Conservation (phyloP, 2,888 invertebrate genomes). For the Escarpia spicata region DNA sequence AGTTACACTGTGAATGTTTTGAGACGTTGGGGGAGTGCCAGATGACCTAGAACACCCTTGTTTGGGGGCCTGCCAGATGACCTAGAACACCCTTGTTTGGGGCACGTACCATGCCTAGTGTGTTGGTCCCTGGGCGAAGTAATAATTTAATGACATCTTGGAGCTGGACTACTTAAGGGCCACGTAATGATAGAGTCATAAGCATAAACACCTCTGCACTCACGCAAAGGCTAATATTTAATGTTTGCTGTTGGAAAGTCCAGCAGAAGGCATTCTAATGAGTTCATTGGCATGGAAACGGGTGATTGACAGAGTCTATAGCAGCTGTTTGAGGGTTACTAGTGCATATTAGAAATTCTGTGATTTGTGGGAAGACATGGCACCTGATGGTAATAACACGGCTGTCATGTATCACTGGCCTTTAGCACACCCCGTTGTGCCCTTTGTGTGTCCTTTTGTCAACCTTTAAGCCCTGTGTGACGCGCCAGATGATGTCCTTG, state of each 20-base stretch:
- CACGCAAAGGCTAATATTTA: background rate
- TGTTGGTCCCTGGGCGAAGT: background rate
- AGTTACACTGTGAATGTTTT: background rate
- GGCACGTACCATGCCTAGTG: background rate
- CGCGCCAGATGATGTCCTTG: background rate
- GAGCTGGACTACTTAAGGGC: background rate
- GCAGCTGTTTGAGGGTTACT: background rate
- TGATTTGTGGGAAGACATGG: background rate
- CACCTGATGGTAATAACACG: background rate
- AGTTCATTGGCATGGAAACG: background rate
- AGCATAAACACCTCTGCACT: background rate
- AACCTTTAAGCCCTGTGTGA: background rate
- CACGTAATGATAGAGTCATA: background rate
- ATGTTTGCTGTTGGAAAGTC: constrained; percentile 2
- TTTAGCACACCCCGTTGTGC: background rate
- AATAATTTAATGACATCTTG: background rate
- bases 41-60: background rate
- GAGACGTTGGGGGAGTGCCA: background rate
- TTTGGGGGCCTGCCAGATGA: too few species aligned
- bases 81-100: background rate
- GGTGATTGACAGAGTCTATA: background rate
- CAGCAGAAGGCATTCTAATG: background rate
- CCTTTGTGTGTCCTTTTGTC: background rate
- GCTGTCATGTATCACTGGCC: background rate
- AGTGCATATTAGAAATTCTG: background rate